phyloP scores from a whole-genome alignment of 2,797 vertebrate species.

The Paramormyrops hopkinsi region DNA sequence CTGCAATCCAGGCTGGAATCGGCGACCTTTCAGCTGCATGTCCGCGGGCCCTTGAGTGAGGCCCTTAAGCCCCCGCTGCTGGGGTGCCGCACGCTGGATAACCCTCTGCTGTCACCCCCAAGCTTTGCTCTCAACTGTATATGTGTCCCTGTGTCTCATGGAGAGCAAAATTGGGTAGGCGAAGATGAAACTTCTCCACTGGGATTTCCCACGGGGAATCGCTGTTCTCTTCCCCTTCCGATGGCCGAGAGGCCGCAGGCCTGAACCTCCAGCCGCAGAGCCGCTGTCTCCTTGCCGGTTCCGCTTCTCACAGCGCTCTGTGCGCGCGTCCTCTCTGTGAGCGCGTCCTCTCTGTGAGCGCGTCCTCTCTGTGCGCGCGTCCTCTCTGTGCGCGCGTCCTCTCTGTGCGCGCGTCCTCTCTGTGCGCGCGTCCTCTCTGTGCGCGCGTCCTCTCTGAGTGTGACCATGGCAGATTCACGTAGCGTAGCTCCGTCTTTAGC shows the following conservation, averaged over 20 bases:
- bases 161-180: background rate
- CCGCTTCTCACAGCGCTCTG: background rate
- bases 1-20: background rate
- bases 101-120: background rate
- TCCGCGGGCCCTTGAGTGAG: background rate
- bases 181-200: background rate
- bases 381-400: background rate
- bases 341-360: background rate
- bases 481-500: background rate
- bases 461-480: background rate
- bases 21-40: background rate
- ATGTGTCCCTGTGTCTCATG: background rate
- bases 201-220: background rate
- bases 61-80: background rate
- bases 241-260: background rate
- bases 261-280: background rate
- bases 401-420: too few relatives aligned
- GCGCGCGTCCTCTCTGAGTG: background rate
- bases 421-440: background rate
- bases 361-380: background rate
- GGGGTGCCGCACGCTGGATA: background rate
- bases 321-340: background rate
- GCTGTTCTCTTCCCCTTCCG: background rate
- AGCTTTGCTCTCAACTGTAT: background rate
- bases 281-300: background rate